Evolutionary conservation across 2,113 vertebrate species (phyloP), one percentile per base, ranked within the genome.

Genomic region (Scytalopus superciliaris): DNA sequence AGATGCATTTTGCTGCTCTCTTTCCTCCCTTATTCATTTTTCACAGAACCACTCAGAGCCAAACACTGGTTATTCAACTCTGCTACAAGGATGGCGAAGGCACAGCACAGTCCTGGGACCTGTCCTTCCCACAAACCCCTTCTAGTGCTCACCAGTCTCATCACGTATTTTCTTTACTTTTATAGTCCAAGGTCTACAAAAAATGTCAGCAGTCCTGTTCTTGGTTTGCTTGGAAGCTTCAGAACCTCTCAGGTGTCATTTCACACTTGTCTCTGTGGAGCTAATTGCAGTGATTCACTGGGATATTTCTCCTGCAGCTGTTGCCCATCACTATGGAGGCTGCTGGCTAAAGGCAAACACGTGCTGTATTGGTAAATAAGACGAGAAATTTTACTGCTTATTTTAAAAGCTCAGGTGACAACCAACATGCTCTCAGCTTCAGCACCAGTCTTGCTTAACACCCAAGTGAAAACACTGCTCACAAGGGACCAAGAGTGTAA

Each of bases 131-230:
- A 22, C 33, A 44, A 8, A 40, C 25, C 8, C 35, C 24, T 60
- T 6, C 70, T 59, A 21, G 4, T 35, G 12, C 35, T 44, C 52
- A 31, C 30, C 66, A 67, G 8, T 49, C 73, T 50, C 40, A 50
- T 24, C 28, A 35, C 3, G 1, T 6, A 7, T 5, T 9, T 1
- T 7, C 69, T 40, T 62, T 57, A 15, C 11, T 55, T 56, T 76
- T 7, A 11, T 2, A 2, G 18, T 27, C 14, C 30, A 5, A 44
- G 9, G 7, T 25, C 25, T 67, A 57, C 23, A 14, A 45, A 52
- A 66, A 30, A 13, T 0, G 0, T 6, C 64, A 49, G 8, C 45
- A 78, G 30, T 8, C 12, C 42, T 27, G 12, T 27, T 44, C 8
- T 23, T 50, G 6, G 18, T 27, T 60, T 18, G 23, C 64, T 55